Evolutionary conservation across 2,113 vertebrate species (phyloP).

Genomic region (human): DNA sequence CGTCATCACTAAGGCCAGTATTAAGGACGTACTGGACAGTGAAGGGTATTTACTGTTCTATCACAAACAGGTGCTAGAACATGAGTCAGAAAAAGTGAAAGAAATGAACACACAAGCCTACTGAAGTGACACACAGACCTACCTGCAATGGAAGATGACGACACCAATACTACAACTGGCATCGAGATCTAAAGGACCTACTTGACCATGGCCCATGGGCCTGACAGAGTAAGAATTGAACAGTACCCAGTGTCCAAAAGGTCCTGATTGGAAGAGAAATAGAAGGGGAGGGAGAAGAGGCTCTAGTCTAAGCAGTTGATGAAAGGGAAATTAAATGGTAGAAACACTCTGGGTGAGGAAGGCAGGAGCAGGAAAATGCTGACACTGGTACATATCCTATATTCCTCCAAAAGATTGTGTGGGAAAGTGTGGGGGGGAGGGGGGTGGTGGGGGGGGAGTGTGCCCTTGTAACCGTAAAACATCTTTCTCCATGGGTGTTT

Average conservation of each 20-base stretch:
- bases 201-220: constrained; percentile 89
- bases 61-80: constrained; percentile 98
- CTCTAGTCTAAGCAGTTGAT: constrained; percentile 80
- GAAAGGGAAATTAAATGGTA: constrained; percentile 80
- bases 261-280: constrained; percentile 81
- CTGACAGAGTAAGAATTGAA: constrained; percentile 85
- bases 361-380: constrained; percentile 80
- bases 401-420: constrained; percentile 83
- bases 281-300: constrained; percentile 75
- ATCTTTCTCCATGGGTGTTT: constrained; percentile 91
- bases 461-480: constrained; percentile 90
- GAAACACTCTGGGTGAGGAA: constrained; percentile 82
- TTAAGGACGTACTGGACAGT: constrained; percentile 99
- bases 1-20: constrained; percentile 99
- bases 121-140: constrained; percentile 92
- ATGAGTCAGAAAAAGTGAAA: constrained; percentile 88
- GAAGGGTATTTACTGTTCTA: constrained; percentile 99
- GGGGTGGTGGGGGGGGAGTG: constrained; percentile 74
- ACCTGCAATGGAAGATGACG: constrained; percentile 88
- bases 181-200: constrained; percentile 91
- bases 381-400: constrained; percentile 85
- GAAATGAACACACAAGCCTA: constrained; percentile 87
- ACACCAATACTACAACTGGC: constrained; percentile 83
- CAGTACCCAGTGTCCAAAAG: constrained; percentile 81
- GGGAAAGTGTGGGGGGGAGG: constrained; percentile 82